A percentile compares a stretch with the other conserved stretches of the same genome.
Evolutionary conservation across 1,140 invertebrate genomes (phyloP).

Genomic region (Zaprionus nigranus): DNA sequence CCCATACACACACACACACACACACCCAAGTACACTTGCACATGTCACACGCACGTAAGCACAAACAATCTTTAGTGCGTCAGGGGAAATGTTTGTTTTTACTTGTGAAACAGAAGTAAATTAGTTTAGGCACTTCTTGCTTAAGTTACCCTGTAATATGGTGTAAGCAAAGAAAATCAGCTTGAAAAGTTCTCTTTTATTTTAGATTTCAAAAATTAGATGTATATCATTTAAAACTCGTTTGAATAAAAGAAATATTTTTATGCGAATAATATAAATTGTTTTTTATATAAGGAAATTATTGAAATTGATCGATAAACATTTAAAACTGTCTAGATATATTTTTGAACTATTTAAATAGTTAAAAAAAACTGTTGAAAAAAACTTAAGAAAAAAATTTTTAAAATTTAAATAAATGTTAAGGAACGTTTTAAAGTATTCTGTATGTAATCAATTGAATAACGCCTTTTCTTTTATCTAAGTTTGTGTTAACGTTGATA

Average conservation of each 20-base stretch:
- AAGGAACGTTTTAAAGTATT: too few relatives aligned
- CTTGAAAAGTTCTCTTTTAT: background rate
- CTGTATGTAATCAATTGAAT: background rate
- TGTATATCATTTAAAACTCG: background rate
- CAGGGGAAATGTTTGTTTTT: constrained; percentile 45
- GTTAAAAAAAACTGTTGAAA: too few relatives aligned
- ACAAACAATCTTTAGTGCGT: constrained; percentile 23
- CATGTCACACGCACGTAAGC: constrained; percentile 1
- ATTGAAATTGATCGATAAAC: too few relatives aligned
- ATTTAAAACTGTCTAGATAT: too few relatives aligned
- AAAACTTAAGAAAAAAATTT: too few relatives aligned
- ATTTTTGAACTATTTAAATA: too few relatives aligned
- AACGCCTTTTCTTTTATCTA: background rate
- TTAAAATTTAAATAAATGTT: too few relatives aligned
- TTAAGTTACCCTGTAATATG: constrained; percentile 11
- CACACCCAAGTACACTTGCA: background rate
- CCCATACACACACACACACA: background rate
- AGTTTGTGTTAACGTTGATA: background rate
- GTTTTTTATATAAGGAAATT: too few relatives aligned
- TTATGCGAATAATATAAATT: too few relatives aligned
- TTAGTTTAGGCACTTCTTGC: background rate
- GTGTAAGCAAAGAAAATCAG: background rate
- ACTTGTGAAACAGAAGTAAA: constrained; percentile 23
- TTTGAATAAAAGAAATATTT: background rate
- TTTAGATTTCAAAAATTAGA: background rate